phyloP scores from a whole-genome alignment of 2,797 vertebrate genomes.

The Mormyrops attenuatus region DNA sequence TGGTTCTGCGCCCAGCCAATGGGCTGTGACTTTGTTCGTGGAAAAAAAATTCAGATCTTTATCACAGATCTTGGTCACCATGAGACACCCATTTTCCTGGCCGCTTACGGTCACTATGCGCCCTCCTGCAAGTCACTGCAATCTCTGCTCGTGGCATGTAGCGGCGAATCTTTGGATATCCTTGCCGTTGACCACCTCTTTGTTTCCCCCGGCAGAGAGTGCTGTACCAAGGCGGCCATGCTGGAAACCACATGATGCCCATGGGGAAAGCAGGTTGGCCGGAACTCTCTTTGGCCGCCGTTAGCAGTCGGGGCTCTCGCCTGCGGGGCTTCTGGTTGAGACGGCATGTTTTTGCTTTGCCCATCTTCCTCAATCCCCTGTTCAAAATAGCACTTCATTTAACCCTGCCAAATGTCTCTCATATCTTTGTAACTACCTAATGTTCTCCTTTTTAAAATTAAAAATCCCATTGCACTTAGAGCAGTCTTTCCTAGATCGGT shows the following conservation, averaged over 20 bases:
- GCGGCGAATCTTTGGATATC: background rate
- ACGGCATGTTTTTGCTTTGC: background rate
- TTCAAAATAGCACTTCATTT: background rate
- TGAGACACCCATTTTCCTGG: background rate
- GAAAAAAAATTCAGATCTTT: background rate
- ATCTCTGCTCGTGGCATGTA: background rate
- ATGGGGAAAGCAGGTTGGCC: conserved; percentile 63
- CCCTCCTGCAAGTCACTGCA: background rate
- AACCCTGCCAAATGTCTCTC: background rate
- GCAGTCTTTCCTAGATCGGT: background rate
- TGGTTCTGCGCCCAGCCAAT: background rate
- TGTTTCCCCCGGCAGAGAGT: conserved; percentile 60
- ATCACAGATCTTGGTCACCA: background rate
- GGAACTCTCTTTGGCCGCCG: conserved; percentile 55
- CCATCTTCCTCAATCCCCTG: conserved; percentile 4
- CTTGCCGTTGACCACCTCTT: background rate
- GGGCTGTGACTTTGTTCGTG: background rate
- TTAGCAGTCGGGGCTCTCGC: conserved; percentile 58
- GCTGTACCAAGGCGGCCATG: conserved; percentile 72
- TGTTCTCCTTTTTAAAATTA: background rate
- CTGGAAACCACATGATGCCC: conserved; percentile 60
- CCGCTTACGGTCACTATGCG: background rate
- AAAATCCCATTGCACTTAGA: background rate
- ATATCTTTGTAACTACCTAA: background rate
- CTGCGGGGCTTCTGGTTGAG: conserved; percentile 64